Evolutionary conservation across 2,113 vertebrate species (phyloP).

Genomic region (Actenoides hombroni): DNA sequence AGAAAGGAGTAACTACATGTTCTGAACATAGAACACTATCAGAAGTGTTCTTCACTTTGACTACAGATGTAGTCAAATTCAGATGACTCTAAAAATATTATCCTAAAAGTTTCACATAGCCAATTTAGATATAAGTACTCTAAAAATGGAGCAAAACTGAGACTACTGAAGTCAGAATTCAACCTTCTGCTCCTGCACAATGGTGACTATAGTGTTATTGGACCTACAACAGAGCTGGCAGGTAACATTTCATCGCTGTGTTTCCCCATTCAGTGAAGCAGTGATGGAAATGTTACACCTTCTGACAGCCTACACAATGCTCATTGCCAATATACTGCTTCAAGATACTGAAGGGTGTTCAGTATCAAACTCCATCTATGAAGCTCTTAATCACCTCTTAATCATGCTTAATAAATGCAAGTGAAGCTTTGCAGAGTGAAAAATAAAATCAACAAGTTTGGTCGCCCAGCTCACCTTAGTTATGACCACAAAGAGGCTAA

Average conservation of each 20-base stretch:
- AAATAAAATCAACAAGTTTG: not conserved
- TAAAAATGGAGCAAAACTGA: not conserved
- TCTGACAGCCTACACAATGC: not conserved
- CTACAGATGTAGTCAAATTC: not conserved
- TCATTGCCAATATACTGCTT: not conserved
- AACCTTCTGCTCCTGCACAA: not conserved
- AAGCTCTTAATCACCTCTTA: not conserved
- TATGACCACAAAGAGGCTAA: not conserved
- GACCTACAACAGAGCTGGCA: not conserved
- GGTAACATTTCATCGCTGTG: not conserved
- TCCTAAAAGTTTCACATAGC: not conserved
- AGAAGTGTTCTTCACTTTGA: not conserved
- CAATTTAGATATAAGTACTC: not conserved
- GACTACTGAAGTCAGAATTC: not conserved
- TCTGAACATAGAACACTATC: not conserved
- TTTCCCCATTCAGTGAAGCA: not conserved
- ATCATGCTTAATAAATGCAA: not conserved
- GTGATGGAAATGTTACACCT: not conserved
- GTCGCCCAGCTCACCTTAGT: not conserved
- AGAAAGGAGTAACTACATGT: not conserved
- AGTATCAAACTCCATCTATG: not conserved
- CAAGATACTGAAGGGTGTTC: not conserved
- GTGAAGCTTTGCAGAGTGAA: not conserved
- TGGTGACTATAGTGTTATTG: fast-evolving
- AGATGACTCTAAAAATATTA: not conserved